Conservation (phyloP, 2,113 vertebrate species). For the Corydoras maculifer region DNA sequence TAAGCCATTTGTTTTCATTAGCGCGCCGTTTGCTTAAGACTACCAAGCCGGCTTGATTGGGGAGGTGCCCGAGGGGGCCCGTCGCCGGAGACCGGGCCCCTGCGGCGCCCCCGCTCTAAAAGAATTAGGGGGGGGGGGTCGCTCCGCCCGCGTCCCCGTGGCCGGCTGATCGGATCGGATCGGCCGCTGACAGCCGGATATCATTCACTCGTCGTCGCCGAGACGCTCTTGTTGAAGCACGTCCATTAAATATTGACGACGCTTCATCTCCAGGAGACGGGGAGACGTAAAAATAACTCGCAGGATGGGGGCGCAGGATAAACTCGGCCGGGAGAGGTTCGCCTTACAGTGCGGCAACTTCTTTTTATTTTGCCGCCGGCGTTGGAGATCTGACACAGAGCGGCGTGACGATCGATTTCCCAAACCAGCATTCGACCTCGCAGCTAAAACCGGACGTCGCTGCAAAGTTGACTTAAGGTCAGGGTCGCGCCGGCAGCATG, state of each 20-base stretch:
- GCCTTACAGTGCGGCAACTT: background rate
- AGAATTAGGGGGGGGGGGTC: conserved; percentile 47
- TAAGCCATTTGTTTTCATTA: conserved; percentile 78
- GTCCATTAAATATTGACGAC: conserved; percentile 57
- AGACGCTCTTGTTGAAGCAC: conserved; percentile 44
- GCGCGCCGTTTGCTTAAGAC: conserved; percentile 55
- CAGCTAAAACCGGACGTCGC: too few species aligned
- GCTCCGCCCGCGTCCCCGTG: conserved; percentile 36
- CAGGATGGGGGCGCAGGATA: conserved; percentile 28
- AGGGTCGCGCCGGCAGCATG: too few species aligned
- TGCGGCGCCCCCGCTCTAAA: conserved; percentile 46
- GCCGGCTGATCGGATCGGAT: conserved; percentile 44
- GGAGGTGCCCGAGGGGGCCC: conserved; percentile 40
- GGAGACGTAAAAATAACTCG: conserved; percentile 40
- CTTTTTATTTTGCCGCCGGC: background rate
- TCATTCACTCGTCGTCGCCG: conserved; percentile 46
- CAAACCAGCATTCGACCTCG: background rate
- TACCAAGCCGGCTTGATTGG: conserved; percentile 37
- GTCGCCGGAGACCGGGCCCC: conserved; percentile 34
- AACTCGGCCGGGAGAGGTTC: conserved; percentile 22
- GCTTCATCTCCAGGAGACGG: conserved; percentile 41
- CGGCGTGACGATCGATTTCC: background rate
- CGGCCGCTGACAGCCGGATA: conserved; percentile 43
- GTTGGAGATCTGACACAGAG: background rate
- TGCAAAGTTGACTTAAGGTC: too few species aligned